A percentile compares a stretch with the other conserved stretches of the same genome.
Conservation (phyloP, 2,797 vertebrate species). For the Tadarida brasiliensis region DNA sequence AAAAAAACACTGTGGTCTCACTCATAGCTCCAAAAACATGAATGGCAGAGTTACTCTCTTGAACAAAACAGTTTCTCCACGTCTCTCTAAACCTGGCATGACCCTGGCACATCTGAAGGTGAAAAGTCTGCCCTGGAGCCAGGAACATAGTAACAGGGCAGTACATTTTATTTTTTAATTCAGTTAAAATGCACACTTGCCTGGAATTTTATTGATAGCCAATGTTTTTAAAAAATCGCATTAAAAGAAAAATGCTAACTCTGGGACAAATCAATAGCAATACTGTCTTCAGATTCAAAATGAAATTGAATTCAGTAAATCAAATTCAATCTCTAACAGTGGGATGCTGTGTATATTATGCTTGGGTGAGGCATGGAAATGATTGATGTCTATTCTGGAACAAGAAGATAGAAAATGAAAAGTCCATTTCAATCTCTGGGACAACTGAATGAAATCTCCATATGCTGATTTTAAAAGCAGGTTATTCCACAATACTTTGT, state of each 20-base stretch:
- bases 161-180: conserved; percentile 39
- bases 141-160: neutral
- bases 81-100: neutral
- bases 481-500: neutral
- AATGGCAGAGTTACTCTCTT: neutral
- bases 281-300: conserved; percentile 13
- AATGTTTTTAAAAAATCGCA: neutral
- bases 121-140: neutral
- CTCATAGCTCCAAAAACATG: neutral
- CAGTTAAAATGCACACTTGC: neutral
- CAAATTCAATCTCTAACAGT: neutral
- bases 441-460: neutral
- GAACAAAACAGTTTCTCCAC: neutral
- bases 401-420: neutral
- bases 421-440: conserved; percentile 47
- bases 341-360: neutral
- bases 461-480: neutral
- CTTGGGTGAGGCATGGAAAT: neutral
- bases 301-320: conserved; percentile 17
- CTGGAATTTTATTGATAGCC: neutral
- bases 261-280: neutral
- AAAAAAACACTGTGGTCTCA: neutral
- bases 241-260: neutral
- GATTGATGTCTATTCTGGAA: neutral
- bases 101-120: neutral